Base-by-base conservation (phyloP, 1,140 invertebrate species). In the Neodiprion fabricii region DNA sequence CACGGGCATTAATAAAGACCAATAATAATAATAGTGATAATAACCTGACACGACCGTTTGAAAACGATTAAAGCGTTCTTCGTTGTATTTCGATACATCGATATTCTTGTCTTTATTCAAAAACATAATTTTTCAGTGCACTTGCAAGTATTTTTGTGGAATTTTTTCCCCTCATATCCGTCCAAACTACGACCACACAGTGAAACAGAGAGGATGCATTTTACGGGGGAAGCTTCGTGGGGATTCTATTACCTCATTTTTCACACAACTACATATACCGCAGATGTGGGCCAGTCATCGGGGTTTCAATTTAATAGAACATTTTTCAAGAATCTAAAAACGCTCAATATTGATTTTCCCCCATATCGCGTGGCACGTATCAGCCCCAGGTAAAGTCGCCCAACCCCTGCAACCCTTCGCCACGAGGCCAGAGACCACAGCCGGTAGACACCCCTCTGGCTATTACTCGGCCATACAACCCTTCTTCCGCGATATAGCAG, bases 401-500 rank as follows among this genome's bases (percentile, higher is more conserved):
- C 47, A 1, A 47, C 40, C 12, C 23, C 61, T 11, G 53, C 61
- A n/a, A n/a, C n/a, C 61, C 28, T 21, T 74, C 49, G 76, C 68
- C 47, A 9, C 21, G 14, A 69, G 12, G 68, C 47, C 68, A 28
- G 68, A 23, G 68, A 69, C 21, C 68, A 69, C 21, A 69, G 40
- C n/a, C 48, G 17, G 70, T 21, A 50, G 40, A 71, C 70, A 50
- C 70, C 70, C 70, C 70, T 49, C 11, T 11, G 48, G 67, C 67
- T 69, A 69, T 69, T 69, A 69, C 67, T 69, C 40, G 11, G 21
- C 67, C 40, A 69, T 69, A 76, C 79, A 82, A 82, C 79, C 80
- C 81, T 82, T 81, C 80, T 81, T 82, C 80, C 79, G 76, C 75
- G 76, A 74, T 70, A 78, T 77, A 79, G 11, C 67, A 4, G 17